Evolutionary conservation across 2,113 vertebrate genomes (phyloP).

Genomic region (Redunca redunca): DNA sequence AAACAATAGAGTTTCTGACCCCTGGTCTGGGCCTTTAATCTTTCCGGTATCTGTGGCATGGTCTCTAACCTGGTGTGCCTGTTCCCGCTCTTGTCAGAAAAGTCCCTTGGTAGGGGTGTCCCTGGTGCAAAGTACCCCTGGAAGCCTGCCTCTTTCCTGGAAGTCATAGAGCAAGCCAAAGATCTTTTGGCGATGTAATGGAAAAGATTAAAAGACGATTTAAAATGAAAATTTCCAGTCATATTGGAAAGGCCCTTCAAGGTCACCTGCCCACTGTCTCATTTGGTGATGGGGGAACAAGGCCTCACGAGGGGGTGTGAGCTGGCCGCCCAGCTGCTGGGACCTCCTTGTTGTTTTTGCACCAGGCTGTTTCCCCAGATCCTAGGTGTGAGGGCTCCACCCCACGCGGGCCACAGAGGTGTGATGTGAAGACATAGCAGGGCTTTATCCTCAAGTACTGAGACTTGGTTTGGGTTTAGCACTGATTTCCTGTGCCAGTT

Average conservation of each 20-base stretch:
- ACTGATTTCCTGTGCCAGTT: background rate
- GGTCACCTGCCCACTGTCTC: background rate
- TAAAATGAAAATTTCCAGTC: background rate
- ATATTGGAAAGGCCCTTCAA: background rate
- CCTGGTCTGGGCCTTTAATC: fast-evolving
- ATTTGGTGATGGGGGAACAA: background rate
- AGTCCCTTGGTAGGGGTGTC: background rate
- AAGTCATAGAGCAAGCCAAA: background rate
- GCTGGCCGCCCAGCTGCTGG: background rate
- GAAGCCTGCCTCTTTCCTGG: background rate
- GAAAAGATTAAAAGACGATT: background rate
- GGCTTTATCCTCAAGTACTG: background rate
- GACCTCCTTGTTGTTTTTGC: background rate
- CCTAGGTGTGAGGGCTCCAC: background rate
- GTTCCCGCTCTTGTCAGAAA: background rate
- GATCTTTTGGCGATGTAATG: background rate
- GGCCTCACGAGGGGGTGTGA: fast-evolving
- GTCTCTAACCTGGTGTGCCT: fast-evolving
- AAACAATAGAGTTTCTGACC: too few species aligned
- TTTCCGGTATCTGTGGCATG: too few species aligned
- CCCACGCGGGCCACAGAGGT: background rate
- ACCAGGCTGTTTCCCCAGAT: background rate
- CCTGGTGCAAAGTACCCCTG: background rate
- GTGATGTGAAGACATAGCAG: background rate
- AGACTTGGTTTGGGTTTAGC: background rate